Base-by-base conservation (phyloP, 2,888 invertebrate species). In the Scaptomyza polygonia region DNA sequence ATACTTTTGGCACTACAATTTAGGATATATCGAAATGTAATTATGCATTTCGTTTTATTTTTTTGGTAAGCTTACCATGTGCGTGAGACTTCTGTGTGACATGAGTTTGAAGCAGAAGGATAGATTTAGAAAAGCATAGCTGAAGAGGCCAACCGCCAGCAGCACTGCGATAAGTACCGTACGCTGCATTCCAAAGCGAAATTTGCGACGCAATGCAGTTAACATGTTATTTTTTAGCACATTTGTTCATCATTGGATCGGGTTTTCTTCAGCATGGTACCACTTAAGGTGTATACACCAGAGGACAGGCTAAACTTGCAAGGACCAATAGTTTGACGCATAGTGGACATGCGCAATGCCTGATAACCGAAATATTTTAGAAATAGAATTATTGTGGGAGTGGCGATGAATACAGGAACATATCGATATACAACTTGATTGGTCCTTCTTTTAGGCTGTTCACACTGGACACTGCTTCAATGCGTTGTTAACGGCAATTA, bases 41-140 rank as follows among this genome's bases (percentile, higher is more conserved):
- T 12, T 25, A 5, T 52, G 2, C 0, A 27, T 2, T 39, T n/a
- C 0, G 16, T 12, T 16, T 3, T n/a, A 3, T 14, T n/a, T 45
- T 48, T 44, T 8, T 25, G 7, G 0, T 25, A 14, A 36, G 11
- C 74, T 88, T 78, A 91, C 91, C 91, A 91, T 90, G 55, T 88
- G 79, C 63, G 83, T 90, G 62, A 91, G 82, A 53, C 88, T 90
- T 59, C 89, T 80, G 64, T 90, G 87, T 47, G 90, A 91, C 83
- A 91, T 86, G 45, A 91, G 82, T 63, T 88, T 89, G 53, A 90
- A 91, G 72, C 91, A 91, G 66, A 91, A 89, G 55, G 90, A 90
- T 55, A 91, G 76, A 78, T 91, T 90, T 56, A 91, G 81, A 61
- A 91, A 91, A 29, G 91, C 91, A 65, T 90, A 87, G 62, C 88